Conservation (phyloP, 2,797 vertebrate genomes). For the Rhabdomys pumilio region DNA sequence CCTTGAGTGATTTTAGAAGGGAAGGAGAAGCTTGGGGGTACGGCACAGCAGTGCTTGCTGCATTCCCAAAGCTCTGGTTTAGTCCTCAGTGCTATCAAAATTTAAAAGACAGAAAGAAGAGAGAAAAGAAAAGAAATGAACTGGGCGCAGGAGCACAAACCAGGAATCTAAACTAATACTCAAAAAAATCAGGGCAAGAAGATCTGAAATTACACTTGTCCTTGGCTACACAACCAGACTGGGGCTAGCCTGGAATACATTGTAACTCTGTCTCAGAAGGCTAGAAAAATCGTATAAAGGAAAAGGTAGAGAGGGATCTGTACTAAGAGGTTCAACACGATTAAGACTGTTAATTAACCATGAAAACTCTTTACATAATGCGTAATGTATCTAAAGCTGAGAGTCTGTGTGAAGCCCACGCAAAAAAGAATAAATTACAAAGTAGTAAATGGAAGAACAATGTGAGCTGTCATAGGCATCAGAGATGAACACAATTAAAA, state of each 20-base stretch:
- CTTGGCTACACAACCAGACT: not conserved
- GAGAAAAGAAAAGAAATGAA: not conserved
- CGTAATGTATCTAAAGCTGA: slow-evolving; percentile 34
- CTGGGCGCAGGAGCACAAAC: not conserved
- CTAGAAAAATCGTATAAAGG: not conserved
- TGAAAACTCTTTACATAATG: slow-evolving; percentile 43
- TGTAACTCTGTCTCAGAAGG: not conserved
- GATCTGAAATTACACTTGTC: not conserved
- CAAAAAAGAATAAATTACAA: slow-evolving; percentile 12
- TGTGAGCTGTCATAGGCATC: not conserved
- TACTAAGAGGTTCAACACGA: not conserved
- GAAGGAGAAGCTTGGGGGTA: too few species aligned
- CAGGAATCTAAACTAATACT: not conserved
- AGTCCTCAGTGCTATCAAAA: not conserved
- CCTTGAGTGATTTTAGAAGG: not conserved
- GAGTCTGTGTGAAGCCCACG: slow-evolving; percentile 30
- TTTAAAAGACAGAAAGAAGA: not conserved
- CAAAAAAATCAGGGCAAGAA: not conserved
- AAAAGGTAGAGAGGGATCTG: not conserved
- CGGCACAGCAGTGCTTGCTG: not conserved
- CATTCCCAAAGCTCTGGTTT: not conserved
- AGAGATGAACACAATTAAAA: slow-evolving; percentile 64
- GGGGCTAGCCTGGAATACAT: not conserved
- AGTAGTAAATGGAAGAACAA: slow-evolving; percentile 54
- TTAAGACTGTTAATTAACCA: slow-evolving; percentile 17